Evolutionary conservation across 1,140 invertebrate species (phyloP).

Genomic region (Drosophila seguyi): DNA sequence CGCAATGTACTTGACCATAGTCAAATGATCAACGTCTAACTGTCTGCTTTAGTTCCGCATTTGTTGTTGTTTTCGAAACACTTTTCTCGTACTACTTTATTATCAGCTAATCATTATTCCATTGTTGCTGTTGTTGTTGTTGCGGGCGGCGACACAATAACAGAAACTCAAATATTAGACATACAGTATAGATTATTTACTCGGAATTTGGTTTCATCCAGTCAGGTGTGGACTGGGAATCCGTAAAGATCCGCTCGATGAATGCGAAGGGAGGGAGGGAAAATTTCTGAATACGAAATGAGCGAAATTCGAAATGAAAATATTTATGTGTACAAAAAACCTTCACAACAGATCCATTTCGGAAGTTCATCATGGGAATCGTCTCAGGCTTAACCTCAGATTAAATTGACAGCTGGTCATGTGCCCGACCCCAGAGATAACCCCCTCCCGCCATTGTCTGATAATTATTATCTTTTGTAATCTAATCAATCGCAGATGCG

Average conservation of each 20-base stretch:
- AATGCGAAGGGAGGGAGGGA: neutral
- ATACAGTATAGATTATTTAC: conserved; percentile 33
- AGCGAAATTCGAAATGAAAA: conserved; percentile 14
- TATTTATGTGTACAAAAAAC: neutral
- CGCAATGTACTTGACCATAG: conserved; percentile 44
- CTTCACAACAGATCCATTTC: conserved; percentile 19
- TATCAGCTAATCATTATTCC: conserved; percentile 50
- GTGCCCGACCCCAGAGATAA: conserved; percentile 37
- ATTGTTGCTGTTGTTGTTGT: conserved; percentile 24
- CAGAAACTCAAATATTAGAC: conserved; percentile 21
- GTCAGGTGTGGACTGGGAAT: conserved; percentile 57
- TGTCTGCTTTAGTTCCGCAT: conserved; percentile 55
- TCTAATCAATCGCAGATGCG: conserved; percentile 33
- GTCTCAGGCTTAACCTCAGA: conserved; percentile 12
- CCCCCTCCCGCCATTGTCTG: conserved; percentile 16
- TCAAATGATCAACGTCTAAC: conserved; percentile 56
- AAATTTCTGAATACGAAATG: conserved; percentile 31
- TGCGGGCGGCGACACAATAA: conserved; percentile 17
- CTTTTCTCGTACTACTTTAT: conserved; percentile 42
- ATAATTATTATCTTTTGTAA: conserved; percentile 14
- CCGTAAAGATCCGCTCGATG: conserved; percentile 25
- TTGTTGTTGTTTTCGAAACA: conserved; percentile 25
- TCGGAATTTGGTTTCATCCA: conserved; percentile 65
- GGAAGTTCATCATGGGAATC: conserved; percentile 25
- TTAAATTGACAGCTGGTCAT: conserved; percentile 37